These are phyloP conservation scores for Coecobrya sp. DNA, from an alignment of 2,888 invertebrate genomes.

Conservation along the genomic window DNA sequence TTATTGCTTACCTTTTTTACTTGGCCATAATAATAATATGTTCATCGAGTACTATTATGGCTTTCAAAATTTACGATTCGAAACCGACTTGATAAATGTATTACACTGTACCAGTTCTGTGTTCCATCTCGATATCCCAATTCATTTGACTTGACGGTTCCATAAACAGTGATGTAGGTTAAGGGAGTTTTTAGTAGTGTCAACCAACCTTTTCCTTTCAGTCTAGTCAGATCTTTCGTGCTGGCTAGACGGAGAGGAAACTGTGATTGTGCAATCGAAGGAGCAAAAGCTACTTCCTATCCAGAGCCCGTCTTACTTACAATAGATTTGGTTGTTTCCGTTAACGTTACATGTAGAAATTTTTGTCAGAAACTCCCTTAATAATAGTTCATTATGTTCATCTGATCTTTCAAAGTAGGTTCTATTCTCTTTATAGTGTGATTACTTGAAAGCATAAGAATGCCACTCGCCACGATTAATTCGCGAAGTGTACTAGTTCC, in stretches of 20 bases:
- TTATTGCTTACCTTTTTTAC: constrained; percentile 43
- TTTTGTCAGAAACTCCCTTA: no score
- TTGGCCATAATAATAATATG: no score
- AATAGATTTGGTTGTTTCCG: no score
- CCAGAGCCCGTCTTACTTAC: no score
- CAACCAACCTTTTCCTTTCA: constrained; percentile 72
- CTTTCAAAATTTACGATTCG: constrained; percentile 51
- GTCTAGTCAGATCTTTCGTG: constrained; percentile 70
- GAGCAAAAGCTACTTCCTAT: not conserved
- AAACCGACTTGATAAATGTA: constrained; percentile 20
- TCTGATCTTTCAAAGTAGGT: not conserved
- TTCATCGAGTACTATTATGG: constrained; percentile 14
- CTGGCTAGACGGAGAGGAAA: constrained; percentile 61
- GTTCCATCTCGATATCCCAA: not conserved
- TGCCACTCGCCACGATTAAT: constrained; percentile 61
- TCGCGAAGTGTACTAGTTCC: constrained; percentile 57
- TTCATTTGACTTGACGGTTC: constrained; percentile 65
- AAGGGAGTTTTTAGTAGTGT: constrained; percentile 72
- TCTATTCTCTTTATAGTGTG: not conserved
- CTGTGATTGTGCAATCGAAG: constrained; percentile 18
- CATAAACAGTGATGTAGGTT: constrained; percentile 73
- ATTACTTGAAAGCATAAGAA: constrained; percentile 14
- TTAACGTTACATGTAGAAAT: no score
- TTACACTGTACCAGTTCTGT: not conserved
- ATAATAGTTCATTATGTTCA: not conserved